These are phyloP conservation scores for Drosophila phalerata DNA, from an alignment of 2,888 invertebrate species.

Conservation along the genomic window DNA sequence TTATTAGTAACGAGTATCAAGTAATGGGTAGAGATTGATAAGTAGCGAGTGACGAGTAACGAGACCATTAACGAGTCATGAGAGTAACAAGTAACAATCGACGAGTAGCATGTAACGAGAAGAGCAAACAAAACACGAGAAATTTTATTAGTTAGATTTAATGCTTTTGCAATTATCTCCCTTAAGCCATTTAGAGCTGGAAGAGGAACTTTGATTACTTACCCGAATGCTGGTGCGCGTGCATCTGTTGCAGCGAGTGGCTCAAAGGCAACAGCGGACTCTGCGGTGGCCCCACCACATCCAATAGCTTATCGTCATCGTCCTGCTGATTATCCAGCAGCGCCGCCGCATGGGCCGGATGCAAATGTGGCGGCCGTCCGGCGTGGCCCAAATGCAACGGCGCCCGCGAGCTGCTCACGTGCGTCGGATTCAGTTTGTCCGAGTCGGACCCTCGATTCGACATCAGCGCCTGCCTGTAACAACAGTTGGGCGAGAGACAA, in stretches of 20 bases:
- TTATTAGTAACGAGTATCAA: neutral
- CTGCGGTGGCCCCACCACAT: slow-evolving; percentile 95
- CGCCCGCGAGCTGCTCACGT: slow-evolving; percentile 86
- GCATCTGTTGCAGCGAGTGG: slow-evolving; percentile 86
- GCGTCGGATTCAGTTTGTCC: slow-evolving; percentile 87
- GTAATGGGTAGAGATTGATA: neutral
- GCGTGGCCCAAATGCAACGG: slow-evolving; percentile 85
- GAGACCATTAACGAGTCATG: neutral
- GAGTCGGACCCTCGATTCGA: slow-evolving; percentile 86
- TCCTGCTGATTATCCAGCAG: slow-evolving; percentile 87
- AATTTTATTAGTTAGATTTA: slow-evolving; percentile 19
- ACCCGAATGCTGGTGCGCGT: slow-evolving; percentile 86
- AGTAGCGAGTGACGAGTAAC: neutral
- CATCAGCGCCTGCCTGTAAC: slow-evolving; percentile 90
- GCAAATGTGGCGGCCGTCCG: slow-evolving; percentile 83
- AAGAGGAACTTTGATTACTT: slow-evolving; percentile 53
- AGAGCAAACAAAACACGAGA: neutral
- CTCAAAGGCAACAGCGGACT: slow-evolving; percentile 90
- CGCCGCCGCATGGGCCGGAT: slow-evolving; percentile 79
- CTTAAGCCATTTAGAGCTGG: neutral
- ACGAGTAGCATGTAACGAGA: slow-evolving; percentile 18
- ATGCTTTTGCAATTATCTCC: neutral
- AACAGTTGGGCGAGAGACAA: slow-evolving; percentile 83
- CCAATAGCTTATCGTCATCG: slow-evolving; percentile 93
- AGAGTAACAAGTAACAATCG: neutral